Conservation (phyloP, 2,888 invertebrate species). For the Ormyrus labotus region DNA sequence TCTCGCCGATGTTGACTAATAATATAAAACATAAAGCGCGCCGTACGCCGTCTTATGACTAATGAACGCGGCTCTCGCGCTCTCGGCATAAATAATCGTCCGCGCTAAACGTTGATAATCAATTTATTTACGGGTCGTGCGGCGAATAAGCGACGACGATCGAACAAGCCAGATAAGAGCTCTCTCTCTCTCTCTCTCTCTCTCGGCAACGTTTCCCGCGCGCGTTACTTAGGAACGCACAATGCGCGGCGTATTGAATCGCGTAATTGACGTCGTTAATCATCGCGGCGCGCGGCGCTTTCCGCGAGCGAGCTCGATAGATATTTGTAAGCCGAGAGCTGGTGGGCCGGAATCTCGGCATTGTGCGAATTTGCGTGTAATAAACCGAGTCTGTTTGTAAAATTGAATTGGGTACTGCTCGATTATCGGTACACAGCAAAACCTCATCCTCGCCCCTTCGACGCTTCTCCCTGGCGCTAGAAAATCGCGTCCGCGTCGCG, state of each 20-base stretch:
- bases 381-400: no score
- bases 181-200: not conserved
- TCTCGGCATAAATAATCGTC: constrained; percentile 24
- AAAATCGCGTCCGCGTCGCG: no score
- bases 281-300: not conserved
- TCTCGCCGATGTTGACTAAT: no score
- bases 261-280: constrained; percentile 20
- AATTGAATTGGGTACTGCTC: no score
- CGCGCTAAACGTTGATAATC: constrained; percentile 15
- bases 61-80: no score
- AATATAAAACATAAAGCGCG: no score
- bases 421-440: no score
- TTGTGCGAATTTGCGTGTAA: not conserved
- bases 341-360: not conserved
- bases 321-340: not conserved
- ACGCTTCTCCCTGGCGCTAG: no score
- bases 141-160: not conserved
- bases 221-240: not conserved
- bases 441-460: no score
- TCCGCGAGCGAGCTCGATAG: not conserved
- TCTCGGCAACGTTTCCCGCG: not conserved
- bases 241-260: not conserved
- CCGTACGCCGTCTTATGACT: no score
- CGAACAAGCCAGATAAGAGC: constrained; percentile 22
- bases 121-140: constrained; percentile 20